Percentiles rank a stretch among this genome's conserved stretches.
Evolutionary conservation across 2,797 vertebrate species (phyloP).

Genomic region (Lepus townsendii): DNA sequence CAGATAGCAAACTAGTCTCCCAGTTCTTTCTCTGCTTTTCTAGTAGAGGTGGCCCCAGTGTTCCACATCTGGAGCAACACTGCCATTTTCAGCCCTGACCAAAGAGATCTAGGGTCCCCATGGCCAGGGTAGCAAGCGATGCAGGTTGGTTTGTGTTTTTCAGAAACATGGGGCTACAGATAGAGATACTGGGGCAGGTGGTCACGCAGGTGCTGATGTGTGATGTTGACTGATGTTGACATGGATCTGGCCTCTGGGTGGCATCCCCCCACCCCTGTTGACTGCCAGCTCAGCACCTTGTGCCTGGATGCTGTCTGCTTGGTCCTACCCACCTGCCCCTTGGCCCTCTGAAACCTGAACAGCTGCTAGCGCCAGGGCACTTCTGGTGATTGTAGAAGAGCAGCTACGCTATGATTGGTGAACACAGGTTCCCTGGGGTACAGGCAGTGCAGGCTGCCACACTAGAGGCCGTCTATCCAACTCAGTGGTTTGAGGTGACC

Average conservation of each 20-base stretch:
- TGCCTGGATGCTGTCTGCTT: slow-evolving; percentile 87
- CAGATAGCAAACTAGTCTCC: neutral
- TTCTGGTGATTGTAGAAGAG: slow-evolving; percentile 82
- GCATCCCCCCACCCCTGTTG: slow-evolving; percentile 71
- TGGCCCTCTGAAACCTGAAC: slow-evolving; percentile 79
- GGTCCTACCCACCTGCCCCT: slow-evolving; percentile 74
- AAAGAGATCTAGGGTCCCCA: neutral
- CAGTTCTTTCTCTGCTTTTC: neutral
- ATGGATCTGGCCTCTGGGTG: slow-evolving; percentile 80
- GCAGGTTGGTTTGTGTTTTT: slow-evolving; percentile 44
- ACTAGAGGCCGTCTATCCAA: slow-evolving; percentile 61
- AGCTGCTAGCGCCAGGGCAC: slow-evolving; percentile 85
- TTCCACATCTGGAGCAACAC: too few relatives aligned
- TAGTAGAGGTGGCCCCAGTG: too few relatives aligned
- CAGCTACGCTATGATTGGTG: slow-evolving; percentile 76
- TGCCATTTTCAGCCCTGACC: neutral
- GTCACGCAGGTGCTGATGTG: slow-evolving; percentile 85
- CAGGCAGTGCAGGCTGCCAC: slow-evolving; percentile 76
- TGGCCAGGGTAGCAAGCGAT: rapidly evolving
- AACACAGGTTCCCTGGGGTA: slow-evolving; percentile 77
- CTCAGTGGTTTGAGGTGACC: slow-evolving; percentile 75
- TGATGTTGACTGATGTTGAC: slow-evolving; percentile 76
- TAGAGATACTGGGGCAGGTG: slow-evolving; percentile 79
- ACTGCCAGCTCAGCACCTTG: slow-evolving; percentile 85
- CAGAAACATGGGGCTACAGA: slow-evolving; percentile 78